Evolutionary conservation across 2,888 invertebrate species (phyloP).

Genomic region (Pandemis heparana): DNA sequence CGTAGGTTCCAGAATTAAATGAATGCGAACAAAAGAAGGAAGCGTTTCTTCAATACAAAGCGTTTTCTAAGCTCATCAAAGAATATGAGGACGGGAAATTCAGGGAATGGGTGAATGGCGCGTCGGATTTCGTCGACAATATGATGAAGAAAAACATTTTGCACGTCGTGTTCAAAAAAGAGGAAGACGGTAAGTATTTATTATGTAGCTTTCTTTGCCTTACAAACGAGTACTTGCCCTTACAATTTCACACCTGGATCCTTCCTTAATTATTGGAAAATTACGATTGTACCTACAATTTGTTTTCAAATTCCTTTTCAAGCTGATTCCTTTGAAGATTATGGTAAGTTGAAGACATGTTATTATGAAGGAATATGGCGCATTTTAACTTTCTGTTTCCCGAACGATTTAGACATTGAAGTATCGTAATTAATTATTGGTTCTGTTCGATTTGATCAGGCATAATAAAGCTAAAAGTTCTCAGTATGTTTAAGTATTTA

Average conservation of each 20-base stretch:
- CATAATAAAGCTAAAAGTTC: too few species aligned
- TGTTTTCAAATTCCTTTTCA: constrained; percentile 39
- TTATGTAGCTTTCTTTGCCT: not conserved
- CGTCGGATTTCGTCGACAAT: constrained; percentile 87
- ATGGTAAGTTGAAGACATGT: constrained; percentile 13
- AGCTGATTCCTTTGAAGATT: constrained; percentile 45
- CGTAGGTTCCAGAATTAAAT: constrained; percentile 88
- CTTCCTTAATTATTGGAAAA: not conserved
- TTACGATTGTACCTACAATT: not conserved
- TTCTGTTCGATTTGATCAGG: too few species aligned
- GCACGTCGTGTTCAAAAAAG: constrained; percentile 81
- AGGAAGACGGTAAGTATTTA: constrained; percentile 55
- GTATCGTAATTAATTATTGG: too few species aligned
- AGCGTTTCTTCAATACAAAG: constrained; percentile 92
- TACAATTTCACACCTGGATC: not conserved
- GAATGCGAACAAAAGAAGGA: constrained; percentile 90
- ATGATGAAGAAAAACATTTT: constrained; percentile 90
- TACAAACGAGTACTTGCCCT: not conserved
- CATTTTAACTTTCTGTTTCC: not conserved
- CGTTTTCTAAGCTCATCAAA: constrained; percentile 90
- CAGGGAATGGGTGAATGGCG: constrained; percentile 88
- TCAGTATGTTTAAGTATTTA: too few species aligned
- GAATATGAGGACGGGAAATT: constrained; percentile 91
- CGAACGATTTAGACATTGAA: not conserved
- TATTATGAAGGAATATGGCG: not conserved